These are phyloP conservation scores for Stichodactyla helianthus DNA, from an alignment of 64 coral and sea anemone genomes.

Conservation along the genomic window DNA sequence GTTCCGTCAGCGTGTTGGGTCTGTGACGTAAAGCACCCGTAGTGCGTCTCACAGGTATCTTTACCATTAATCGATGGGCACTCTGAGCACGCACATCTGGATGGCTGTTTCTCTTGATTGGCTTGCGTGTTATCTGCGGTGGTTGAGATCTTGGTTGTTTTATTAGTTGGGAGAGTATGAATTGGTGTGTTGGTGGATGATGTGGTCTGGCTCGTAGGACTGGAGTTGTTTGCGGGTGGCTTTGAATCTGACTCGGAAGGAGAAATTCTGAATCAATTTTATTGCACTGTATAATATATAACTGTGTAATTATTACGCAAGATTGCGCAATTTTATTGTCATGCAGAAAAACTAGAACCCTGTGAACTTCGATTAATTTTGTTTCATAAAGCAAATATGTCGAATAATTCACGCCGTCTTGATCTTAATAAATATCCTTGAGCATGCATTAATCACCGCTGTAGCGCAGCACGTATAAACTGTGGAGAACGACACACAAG, in stretches of 20 bases:
- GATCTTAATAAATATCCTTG: too few relatives aligned
- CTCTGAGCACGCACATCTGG: slow-evolving; percentile 12
- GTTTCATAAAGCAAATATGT: too few relatives aligned
- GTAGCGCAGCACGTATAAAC: too few relatives aligned
- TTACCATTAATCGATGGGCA: not conserved
- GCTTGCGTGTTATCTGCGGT: not conserved
- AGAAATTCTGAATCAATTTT: not conserved
- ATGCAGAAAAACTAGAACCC: too few relatives aligned
- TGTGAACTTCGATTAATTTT: too few relatives aligned
- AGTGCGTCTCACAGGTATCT: not conserved
- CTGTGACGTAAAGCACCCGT: not conserved
- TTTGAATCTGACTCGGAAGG: not conserved
- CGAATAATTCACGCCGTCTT: too few relatives aligned
- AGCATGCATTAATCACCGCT: too few relatives aligned
- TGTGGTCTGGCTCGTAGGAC: not conserved
- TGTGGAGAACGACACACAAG: too few relatives aligned
- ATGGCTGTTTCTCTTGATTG: not conserved
- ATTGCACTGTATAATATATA: not conserved
- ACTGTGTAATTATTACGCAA: too few relatives aligned
- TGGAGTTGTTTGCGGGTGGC: not conserved
- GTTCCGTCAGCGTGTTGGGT: not conserved
- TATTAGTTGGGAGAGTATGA: not conserved
- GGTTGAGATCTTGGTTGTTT: not conserved
- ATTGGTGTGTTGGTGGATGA: not conserved
- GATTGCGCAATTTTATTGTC: too few relatives aligned